These are phyloP conservation scores for Philereme vetulata DNA, from an alignment of 2,888 invertebrate genomes.

Conservation along the genomic window DNA sequence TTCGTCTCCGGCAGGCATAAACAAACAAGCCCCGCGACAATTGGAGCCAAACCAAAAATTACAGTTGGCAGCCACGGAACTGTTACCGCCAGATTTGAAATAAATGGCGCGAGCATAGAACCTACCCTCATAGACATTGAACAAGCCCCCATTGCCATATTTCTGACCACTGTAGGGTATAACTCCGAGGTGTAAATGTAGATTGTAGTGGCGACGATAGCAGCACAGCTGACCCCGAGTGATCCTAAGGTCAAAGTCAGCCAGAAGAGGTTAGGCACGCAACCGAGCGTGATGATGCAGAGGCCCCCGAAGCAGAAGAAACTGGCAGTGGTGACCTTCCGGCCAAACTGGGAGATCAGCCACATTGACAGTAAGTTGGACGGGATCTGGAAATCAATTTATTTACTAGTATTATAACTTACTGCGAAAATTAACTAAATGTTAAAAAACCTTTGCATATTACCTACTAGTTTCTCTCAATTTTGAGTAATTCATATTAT, in stretches of 20 bases:
- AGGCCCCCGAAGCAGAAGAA: slow-evolving; percentile 85
- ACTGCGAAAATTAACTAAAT: too few relatives aligned
- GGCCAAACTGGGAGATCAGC: slow-evolving; percentile 86
- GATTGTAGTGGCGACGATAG: slow-evolving; percentile 90
- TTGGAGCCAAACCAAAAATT: slow-evolving; percentile 87
- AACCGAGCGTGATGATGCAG: slow-evolving; percentile 84
- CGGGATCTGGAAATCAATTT: slow-evolving; percentile 82
- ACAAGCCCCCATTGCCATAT: slow-evolving; percentile 92
- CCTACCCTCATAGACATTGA: slow-evolving; percentile 93
- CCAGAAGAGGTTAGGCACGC: slow-evolving; percentile 79
- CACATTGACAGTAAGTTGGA: slow-evolving; percentile 79
- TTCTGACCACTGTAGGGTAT: slow-evolving; percentile 94
- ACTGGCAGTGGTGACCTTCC: slow-evolving; percentile 85
- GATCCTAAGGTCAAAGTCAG: slow-evolving; percentile 86
- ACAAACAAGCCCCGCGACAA: slow-evolving; percentile 86
- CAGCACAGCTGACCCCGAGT: slow-evolving; percentile 90
- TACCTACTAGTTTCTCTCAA: too few relatives aligned
- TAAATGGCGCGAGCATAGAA: slow-evolving; percentile 92
- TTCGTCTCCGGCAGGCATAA: slow-evolving; percentile 90
- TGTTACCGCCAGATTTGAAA: slow-evolving; percentile 84
- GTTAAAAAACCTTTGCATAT: too few relatives aligned
- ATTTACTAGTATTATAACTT: not conserved
- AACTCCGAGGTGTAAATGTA: slow-evolving; percentile 94
- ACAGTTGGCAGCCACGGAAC: slow-evolving; percentile 86
- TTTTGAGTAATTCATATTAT: too few relatives aligned